Percentiles rank a stretch among this genome's conserved stretches.
These are phyloP conservation scores for Geotrypetes seraphini DNA, from an alignment of 2,797 vertebrate species.

Conservation along the genomic window DNA sequence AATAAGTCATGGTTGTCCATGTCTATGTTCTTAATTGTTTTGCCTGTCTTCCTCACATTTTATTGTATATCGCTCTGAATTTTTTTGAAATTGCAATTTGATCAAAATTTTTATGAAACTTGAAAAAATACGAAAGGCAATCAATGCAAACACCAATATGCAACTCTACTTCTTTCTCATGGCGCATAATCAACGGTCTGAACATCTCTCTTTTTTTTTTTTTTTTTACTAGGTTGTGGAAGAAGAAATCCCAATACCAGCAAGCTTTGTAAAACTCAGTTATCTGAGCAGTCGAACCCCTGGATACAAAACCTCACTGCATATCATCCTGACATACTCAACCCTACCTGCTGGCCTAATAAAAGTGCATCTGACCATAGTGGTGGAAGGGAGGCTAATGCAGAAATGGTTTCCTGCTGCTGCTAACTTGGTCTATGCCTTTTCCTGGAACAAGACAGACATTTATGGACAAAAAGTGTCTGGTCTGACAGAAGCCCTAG, in stretches of 20 bases:
- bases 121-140: too few species aligned
- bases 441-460: constrained; percentile 94
- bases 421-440: constrained; percentile 76
- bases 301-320: constrained; percentile 82
- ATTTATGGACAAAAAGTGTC: constrained; percentile 91
- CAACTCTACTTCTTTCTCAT: too few species aligned
- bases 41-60: too few species aligned
- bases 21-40: too few species aligned
- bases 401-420: constrained; percentile 91
- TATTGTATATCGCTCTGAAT: too few species aligned
- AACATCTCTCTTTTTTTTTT: neutral
- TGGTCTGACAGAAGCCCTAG: constrained; percentile 81
- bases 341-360: constrained; percentile 66
- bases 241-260: constrained; percentile 81
- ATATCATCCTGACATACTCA: constrained; percentile 80
- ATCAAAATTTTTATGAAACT: too few species aligned
- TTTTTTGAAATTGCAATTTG: too few species aligned
- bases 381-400: constrained; percentile 80
- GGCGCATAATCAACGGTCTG: too few species aligned
- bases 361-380: constrained; percentile 82
- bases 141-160: too few species aligned
- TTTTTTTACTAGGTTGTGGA: constrained; percentile 72
- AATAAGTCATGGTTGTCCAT: too few species aligned
- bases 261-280: constrained; percentile 84
- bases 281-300: constrained; percentile 86